Base-by-base conservation (phyloP, 2,797 vertebrate genomes). In the Uromys caudimaculatus region DNA sequence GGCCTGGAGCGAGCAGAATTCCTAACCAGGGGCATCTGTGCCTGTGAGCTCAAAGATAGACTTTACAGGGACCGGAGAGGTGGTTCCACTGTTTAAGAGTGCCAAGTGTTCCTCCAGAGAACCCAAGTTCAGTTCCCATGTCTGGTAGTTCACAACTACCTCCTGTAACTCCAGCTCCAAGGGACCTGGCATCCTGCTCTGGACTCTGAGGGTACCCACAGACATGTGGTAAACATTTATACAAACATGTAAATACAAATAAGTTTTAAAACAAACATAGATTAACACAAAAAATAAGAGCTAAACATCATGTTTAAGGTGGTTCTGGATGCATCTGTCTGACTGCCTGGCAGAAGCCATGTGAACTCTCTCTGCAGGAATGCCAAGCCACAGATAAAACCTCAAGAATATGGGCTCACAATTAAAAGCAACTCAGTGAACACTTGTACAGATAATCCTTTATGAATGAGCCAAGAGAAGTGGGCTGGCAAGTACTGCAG, bases 341-440 rank as follows among this genome's bases (percentile, higher is more conserved):
- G 38, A 50, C 83, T 87, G 73, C 50, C 75, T 87, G 73, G 83
- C 50, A 78, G 60, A 47, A 69, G 16, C 47, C 52, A 14, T 44
- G 41, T n/a, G 29, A 47, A 58, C 60, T 87, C 69, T n/a, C 38
- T 87, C n/a, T 50, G 38, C 38, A 71, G 62, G 52, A 79, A 58
- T 75, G 86, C 54, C 21, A 93, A 52, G 54, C 64, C 82, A 77
- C 73, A 92, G 79, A 75, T 62, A 78, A 67, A 78, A 93, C n/a
- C 73, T 67, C 91, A 56, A 50, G 41, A 54, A 50, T 38, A 69
- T 23, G 62, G 44, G 29, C 29, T n/a, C 47, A 13, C 69, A 83
- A 64, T 54, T 41, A 54, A n/a, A 62, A 83, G 32, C 41, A 89
- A 79, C 62, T 73, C 54, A 41, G 16, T 58, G 35, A 88, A 62